Percentiles rank a stretch among this genome's conserved stretches.
phyloP scores from a whole-genome alignment of 1,140 invertebrate species.

The Wiebesia pumilae region DNA sequence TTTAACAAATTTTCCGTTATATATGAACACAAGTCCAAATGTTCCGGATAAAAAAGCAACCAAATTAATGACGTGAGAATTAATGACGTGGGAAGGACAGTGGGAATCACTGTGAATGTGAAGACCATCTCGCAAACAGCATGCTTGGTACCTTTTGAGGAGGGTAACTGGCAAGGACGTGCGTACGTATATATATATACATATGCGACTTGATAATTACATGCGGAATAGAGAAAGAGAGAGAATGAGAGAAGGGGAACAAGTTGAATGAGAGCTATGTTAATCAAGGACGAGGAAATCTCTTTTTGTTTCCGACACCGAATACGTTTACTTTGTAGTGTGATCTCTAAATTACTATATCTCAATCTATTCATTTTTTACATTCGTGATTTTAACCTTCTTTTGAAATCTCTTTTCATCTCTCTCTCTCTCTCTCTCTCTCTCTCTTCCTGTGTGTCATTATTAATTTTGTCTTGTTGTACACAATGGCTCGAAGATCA shows the following conservation, averaged over 20 bases:
- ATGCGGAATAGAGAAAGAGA: neutral
- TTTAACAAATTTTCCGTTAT: neutral
- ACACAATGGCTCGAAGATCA: neutral
- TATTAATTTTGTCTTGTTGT: neutral
- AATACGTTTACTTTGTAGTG: neutral
- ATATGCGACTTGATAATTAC: neutral
- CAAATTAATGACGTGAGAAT: constrained; percentile 11
- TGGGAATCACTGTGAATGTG: constrained; percentile 16
- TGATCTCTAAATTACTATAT: neutral
- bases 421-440: neutral
- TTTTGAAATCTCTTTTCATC: neutral
- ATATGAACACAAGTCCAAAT: neutral
- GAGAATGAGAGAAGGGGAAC: neutral
- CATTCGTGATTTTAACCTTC: neutral
- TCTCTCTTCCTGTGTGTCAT: neutral
- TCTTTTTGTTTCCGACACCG: neutral
- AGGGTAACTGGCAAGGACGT: neutral
- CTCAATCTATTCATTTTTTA: constrained; percentile 10
- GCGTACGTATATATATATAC: neutral
- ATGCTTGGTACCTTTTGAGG: neutral
- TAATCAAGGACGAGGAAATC: constrained; percentile 30
- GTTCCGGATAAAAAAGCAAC: constrained; percentile 1
- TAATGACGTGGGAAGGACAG: neutral
- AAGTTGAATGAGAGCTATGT: neutral
- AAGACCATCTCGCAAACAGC: neutral